phyloP scores from a whole-genome alignment of 2,113 vertebrate species.

The Psophia crepitans region DNA sequence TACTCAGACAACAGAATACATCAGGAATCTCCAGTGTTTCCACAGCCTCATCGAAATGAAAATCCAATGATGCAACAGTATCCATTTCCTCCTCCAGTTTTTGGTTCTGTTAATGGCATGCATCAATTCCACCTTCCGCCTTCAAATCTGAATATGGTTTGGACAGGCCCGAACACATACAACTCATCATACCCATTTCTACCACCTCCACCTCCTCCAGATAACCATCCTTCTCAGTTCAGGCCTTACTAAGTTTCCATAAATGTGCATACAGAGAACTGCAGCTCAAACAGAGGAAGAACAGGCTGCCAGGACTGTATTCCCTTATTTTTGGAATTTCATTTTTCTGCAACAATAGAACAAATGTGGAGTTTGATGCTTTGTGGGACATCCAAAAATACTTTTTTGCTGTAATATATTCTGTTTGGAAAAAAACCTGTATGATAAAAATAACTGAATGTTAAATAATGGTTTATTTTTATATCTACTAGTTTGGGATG shows the following conservation, averaged over 20 bases:
- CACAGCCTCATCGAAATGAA: conserved; percentile 9
- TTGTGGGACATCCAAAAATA: not conserved
- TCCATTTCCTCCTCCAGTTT: conserved; percentile 44
- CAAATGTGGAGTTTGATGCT: not conserved
- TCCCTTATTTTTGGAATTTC: not conserved
- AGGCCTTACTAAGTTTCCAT: not conserved
- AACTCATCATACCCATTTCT: conserved; percentile 22
- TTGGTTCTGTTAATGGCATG: not conserved
- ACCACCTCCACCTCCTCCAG: conserved; percentile 9
- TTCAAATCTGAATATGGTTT: conserved; percentile 46
- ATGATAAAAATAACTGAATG: not conserved
- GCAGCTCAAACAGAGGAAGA: not conserved
- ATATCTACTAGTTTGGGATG: not conserved
- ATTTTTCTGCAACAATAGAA: not conserved
- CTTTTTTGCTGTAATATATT: not conserved
- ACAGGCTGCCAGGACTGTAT: not conserved
- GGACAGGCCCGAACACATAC: conserved; percentile 41
- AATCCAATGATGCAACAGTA: conserved; percentile 35
- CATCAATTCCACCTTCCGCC: not conserved
- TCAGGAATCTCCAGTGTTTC: conserved; percentile 33
- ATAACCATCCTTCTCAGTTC: conserved; percentile 32
- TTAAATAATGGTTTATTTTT: conserved; percentile 22
- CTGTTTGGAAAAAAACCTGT: not conserved
- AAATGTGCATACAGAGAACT: not conserved
- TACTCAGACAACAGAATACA: conserved; percentile 33